Percentiles rank a stretch among this genome's conserved stretches.
Evolutionary conservation across 2,797 vertebrate species (phyloP).

Genomic region (Crocidura indochinensis): DNA sequence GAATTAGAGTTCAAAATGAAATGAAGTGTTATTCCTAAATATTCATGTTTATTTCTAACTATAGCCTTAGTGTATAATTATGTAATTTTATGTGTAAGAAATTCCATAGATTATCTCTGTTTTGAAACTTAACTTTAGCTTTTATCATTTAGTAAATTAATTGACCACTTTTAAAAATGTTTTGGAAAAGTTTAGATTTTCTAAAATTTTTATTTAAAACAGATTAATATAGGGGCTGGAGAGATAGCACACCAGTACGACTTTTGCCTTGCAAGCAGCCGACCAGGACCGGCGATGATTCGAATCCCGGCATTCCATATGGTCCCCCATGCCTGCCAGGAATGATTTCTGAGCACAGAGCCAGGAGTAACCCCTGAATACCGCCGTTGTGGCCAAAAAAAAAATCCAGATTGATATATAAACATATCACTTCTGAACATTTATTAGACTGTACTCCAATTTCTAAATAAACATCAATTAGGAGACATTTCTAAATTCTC

Average conservation of each 20-base stretch:
- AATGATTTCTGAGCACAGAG: no score
- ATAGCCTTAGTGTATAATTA: not conserved
- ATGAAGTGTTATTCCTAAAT: constrained; percentile 5
- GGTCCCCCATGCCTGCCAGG: no score
- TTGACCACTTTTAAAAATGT: not conserved
- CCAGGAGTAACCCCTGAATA: no score
- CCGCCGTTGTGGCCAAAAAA: no score
- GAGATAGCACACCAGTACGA: no score
- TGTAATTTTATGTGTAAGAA: constrained; percentile 31
- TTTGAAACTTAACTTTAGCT: constrained; percentile 49
- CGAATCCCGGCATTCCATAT: no score
- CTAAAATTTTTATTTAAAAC: not conserved
- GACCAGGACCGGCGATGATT: no score
- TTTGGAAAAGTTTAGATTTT: not conserved
- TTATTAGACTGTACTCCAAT: constrained; percentile 18
- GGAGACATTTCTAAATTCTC: not conserved
- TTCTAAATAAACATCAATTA: constrained; percentile 22
- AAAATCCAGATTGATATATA: not conserved
- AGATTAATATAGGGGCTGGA: no score
- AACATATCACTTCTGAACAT: constrained; percentile 13
- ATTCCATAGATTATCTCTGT: constrained; percentile 10
- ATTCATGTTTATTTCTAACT: constrained; percentile 24
- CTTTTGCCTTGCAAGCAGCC: no score
- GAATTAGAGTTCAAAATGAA: constrained; percentile 42
- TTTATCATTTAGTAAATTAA: not conserved